These are phyloP conservation scores for Geopemphigus sp. DNA, from an alignment of 1,140 invertebrate species.

Conservation along the genomic window DNA sequence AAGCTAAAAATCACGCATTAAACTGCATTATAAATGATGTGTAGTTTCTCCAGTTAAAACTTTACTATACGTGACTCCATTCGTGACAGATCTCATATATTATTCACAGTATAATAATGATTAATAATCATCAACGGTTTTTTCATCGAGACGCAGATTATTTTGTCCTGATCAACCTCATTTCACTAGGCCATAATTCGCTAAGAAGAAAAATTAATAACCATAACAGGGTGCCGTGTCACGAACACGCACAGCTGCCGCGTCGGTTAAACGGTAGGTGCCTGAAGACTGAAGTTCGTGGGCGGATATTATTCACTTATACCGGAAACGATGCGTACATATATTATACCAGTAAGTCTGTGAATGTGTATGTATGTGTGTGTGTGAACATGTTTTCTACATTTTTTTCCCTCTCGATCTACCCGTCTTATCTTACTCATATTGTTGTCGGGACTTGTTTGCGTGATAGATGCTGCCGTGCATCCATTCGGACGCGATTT, in stretches of 20 bases:
- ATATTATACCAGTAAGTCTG: slow-evolving; percentile 12
- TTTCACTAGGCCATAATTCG: too few relatives aligned
- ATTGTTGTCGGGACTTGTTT: slow-evolving; percentile 44
- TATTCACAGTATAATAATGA: too few relatives aligned
- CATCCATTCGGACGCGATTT: slow-evolving; percentile 23
- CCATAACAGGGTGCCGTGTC: slow-evolving; percentile 42
- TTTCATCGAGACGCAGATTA: too few relatives aligned
- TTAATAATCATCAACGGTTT: too few relatives aligned
- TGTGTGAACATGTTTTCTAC: neutral
- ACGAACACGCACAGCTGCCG: slow-evolving; percentile 40
- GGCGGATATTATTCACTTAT: slow-evolving; percentile 48
- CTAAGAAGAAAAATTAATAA: slow-evolving; percentile 13
- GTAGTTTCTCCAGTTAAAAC: too few relatives aligned
- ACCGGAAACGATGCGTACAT: slow-evolving; percentile 47
- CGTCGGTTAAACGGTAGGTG: slow-evolving; percentile 6
- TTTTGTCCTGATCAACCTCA: too few relatives aligned
- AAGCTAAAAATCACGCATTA: too few relatives aligned
- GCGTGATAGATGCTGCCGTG: slow-evolving; percentile 40
- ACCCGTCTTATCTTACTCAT: slow-evolving; percentile 6
- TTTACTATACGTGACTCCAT: too few relatives aligned
- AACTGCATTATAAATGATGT: too few relatives aligned
- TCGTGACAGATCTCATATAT: too few relatives aligned
- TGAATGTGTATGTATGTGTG: too few relatives aligned
- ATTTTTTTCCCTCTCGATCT: slow-evolving; percentile 12
- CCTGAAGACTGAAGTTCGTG: slow-evolving; percentile 32